Conservation (phyloP, 2,797 vertebrate species). For the Sebastes oblongus region DNA sequence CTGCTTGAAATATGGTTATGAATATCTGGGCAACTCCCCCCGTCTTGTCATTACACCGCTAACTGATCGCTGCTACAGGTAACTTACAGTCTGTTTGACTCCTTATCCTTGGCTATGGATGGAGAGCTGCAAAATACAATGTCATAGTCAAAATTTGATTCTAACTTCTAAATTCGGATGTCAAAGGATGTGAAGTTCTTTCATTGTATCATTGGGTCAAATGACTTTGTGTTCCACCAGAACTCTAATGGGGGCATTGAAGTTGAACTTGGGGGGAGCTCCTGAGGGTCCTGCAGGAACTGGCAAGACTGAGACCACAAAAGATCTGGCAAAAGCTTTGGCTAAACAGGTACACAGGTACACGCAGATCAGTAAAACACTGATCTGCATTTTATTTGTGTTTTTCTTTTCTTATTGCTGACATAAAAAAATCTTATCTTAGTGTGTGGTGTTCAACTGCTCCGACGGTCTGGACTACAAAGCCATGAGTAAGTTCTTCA, state of each 20-base stretch:
- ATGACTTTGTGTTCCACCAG: slow-evolving; percentile 66
- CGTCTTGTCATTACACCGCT: slow-evolving; percentile 94
- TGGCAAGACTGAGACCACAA: slow-evolving; percentile 96
- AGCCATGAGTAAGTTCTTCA: slow-evolving; percentile 98
- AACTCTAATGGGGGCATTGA: slow-evolving; percentile 95
- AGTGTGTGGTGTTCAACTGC: slow-evolving; percentile 98
- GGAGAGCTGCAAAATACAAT: neutral
- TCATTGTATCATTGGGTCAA: neutral
- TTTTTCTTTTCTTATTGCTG: neutral
- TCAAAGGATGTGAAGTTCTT: neutral
- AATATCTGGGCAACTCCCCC: slow-evolving; percentile 92
- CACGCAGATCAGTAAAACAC: neutral
- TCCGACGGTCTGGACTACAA: slow-evolving; percentile 95
- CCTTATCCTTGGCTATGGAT: neutral
- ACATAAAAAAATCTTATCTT: neutral
- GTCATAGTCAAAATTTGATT: neutral
- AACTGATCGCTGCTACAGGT: slow-evolving; percentile 96
- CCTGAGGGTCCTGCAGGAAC: slow-evolving; percentile 97
- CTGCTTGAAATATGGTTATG: slow-evolving; percentile 89
- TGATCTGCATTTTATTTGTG: neutral
- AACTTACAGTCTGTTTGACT: neutral
- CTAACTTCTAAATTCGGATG: neutral
- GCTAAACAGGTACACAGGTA: slow-evolving; percentile 90
- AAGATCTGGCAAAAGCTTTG: slow-evolving; percentile 96
- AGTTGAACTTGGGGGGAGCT: slow-evolving; percentile 92